A percentile compares a stretch with the other conserved stretches of the same genome.
phyloP scores from a whole-genome alignment of 2,113 vertebrate genomes.

The human (Homo sapiens) region GRCh38 chr7:121780001-121780500 shows the following conservation, averaged over 20 bases:
- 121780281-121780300: background rate
- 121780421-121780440: background rate
- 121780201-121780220: background rate
- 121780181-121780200: slow-evolving; percentile 7
- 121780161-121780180: background rate
- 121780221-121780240: background rate
- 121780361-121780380: background rate
- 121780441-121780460: background rate
- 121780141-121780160: background rate
- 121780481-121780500: background rate
- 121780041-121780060: slow-evolving; percentile 14
- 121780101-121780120: background rate
- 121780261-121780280: background rate
- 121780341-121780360: background rate
- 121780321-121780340: background rate
- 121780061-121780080: background rate
- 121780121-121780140: background rate
- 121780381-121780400: background rate
- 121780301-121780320: background rate
- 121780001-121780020: slow-evolving; percentile 16
- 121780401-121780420: slow-evolving; percentile 15
- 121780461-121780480: slow-evolving; percentile 23
- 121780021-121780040: slow-evolving; percentile 48
- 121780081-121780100: background rate
- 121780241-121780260: background rate